Conservation (phyloP, 2,888 invertebrate species). For the Acanthacorydalis orientalis region DNA sequence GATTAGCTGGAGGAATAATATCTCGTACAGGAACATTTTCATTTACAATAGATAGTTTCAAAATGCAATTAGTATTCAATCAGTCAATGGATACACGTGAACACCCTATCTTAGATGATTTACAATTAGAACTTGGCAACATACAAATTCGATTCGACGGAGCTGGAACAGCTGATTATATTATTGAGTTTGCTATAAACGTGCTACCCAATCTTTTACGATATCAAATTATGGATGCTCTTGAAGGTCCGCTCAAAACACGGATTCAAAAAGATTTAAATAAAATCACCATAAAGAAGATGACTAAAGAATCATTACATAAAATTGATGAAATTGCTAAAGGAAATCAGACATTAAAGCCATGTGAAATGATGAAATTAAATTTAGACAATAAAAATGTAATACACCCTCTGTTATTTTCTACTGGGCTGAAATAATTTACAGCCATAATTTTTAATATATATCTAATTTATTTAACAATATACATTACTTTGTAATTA, state of each 20-base stretch:
- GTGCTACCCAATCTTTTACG: constrained; percentile 69
- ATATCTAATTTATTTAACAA: no score
- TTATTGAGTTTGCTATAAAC: constrained; percentile 65
- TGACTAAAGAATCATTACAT: constrained; percentile 51
- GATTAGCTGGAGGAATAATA: constrained; percentile 45
- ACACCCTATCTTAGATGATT: constrained; percentile 49
- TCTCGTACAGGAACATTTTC: constrained; percentile 54
- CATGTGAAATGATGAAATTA: not conserved
- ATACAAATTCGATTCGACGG: constrained; percentile 72
- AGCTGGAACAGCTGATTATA: constrained; percentile 72
- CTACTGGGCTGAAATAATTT: no score
- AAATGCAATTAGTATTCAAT: constrained; percentile 45
- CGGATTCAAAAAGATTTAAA: constrained; percentile 58
- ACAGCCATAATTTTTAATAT: no score
- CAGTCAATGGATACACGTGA: constrained; percentile 65
- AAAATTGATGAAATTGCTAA: constrained; percentile 34
- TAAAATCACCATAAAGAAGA: constrained; percentile 53
- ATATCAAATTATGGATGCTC: constrained; percentile 73
- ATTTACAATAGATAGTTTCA: constrained; percentile 66
- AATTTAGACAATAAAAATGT: no score
- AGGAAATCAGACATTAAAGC: constrained; percentile 14
- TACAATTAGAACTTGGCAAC: constrained; percentile 68
- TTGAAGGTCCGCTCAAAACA: constrained; percentile 60
- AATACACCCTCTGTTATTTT: no score
- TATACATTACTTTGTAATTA: no score